Percentiles rank a stretch among this genome's conserved stretches.
Evolutionary conservation across 2,888 invertebrate genomes (phyloP).

Genomic region (Nipponacmea schrenckii): DNA sequence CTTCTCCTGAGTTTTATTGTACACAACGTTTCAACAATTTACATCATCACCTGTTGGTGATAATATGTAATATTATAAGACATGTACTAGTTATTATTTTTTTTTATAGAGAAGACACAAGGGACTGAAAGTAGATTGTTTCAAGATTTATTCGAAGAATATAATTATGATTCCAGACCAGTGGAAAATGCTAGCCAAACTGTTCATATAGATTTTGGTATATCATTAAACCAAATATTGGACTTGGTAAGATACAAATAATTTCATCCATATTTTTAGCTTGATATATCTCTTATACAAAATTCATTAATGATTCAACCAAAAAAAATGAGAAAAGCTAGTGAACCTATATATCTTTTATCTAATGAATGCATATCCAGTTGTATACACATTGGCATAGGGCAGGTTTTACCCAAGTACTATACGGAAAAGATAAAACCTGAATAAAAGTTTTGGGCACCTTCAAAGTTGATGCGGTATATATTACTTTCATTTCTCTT

Average conservation of each 20-base stretch:
- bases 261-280: slow-evolving; percentile 13
- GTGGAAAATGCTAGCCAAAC: slow-evolving; percentile 50
- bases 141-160: slow-evolving; percentile 46
- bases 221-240: slow-evolving; percentile 57
- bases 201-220: slow-evolving; percentile 51
- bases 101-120: slow-evolving; percentile 22
- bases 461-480: too few species aligned
- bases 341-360: too few species aligned
- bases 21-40: too few species aligned
- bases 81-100: background rate
- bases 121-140: slow-evolving; percentile 51
- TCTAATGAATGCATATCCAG: too few species aligned
- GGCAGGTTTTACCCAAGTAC: background rate
- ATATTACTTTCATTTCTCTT: too few species aligned
- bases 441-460: too few species aligned
- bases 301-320: too few species aligned
- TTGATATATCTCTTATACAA: background rate
- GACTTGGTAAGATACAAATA: slow-evolving; percentile 47
- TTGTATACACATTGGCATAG: background rate
- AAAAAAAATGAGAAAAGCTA: too few species aligned
- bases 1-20: too few species aligned
- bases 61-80: too few species aligned
- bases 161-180: slow-evolving; percentile 56
- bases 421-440: too few species aligned
- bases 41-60: too few species aligned